Evolutionary conservation across 2,888 invertebrate species (phyloP).

Genomic region (Macrophya alboannulata): DNA sequence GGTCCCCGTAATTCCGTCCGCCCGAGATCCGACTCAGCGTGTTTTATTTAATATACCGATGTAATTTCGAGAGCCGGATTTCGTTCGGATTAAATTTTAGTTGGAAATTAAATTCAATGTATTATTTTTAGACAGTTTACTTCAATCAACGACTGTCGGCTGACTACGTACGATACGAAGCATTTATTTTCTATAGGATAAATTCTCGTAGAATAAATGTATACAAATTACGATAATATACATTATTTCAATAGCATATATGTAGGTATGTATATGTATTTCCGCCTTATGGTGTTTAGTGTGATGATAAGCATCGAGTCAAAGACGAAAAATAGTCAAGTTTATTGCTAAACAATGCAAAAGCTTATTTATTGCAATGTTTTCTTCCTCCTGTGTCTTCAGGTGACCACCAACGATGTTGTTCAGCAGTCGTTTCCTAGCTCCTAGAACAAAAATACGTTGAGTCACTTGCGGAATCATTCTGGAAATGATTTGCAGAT

Average conservation of each 20-base stretch:
- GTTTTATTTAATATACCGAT: conserved; percentile 3
- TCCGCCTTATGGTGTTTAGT: neutral
- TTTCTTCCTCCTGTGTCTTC: too few species aligned
- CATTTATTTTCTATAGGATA: neutral
- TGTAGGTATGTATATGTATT: neutral
- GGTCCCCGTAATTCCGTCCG: neutral
- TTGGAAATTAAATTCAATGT: neutral
- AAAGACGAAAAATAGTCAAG: neutral
- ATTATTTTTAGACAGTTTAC: neutral
- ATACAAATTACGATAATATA: neutral
- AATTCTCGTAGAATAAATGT: neutral
- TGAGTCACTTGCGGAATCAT: neutral
- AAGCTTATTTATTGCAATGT: too few species aligned
- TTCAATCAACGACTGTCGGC: neutral
- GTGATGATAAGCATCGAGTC: neutral
- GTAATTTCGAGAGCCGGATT: neutral
- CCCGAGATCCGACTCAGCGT: neutral
- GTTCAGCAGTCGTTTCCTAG: neutral
- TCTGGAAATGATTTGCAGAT: neutral
- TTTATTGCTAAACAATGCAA: too few species aligned
- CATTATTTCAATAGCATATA: too few species aligned
- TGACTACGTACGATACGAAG: neutral
- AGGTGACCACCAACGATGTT: neutral
- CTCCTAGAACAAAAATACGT: neutral
- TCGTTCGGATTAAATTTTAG: neutral